Conservation (phyloP, 64 coral and sea anemone genomes). For the Dendronephthya gigantea region DNA sequence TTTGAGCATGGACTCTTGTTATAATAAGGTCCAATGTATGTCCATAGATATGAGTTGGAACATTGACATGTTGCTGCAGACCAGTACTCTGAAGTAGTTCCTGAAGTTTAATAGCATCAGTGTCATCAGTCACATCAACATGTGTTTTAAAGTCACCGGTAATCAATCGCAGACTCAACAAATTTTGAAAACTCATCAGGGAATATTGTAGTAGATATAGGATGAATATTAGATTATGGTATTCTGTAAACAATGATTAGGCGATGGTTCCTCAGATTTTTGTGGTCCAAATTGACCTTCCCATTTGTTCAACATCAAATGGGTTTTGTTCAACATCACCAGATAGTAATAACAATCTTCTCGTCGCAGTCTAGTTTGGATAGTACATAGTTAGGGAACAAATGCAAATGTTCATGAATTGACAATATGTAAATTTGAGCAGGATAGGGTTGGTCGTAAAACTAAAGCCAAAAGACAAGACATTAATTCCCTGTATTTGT, state of each 20-base stretch:
- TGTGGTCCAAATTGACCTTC: neutral
- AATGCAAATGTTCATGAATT: neutral
- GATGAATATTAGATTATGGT: slow-evolving; percentile 2
- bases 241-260: neutral
- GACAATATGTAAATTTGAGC: too few relatives aligned
- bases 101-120: neutral
- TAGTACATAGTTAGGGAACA: neutral
- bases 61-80: slow-evolving; percentile 12
- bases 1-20: neutral
- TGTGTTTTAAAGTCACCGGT: neutral
- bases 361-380: neutral
- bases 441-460: too few relatives aligned
- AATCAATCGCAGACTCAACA: neutral
- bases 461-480: too few relatives aligned
- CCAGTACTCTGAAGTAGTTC: neutral
- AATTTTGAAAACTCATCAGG: neutral
- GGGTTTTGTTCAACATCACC: neutral
- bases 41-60: slow-evolving; percentile 35
- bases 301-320: too few relatives aligned
- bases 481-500: too few relatives aligned
- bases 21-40: slow-evolving; percentile 37
- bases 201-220: neutral
- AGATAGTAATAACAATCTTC: slow-evolving; percentile 7
- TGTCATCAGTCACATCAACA: neutral
- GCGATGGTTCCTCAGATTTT: neutral